A percentile compares a stretch with the other conserved stretches of the same genome.
Conservation (phyloP, 2,797 vertebrate species). For the Sparidentex hasta region DNA sequence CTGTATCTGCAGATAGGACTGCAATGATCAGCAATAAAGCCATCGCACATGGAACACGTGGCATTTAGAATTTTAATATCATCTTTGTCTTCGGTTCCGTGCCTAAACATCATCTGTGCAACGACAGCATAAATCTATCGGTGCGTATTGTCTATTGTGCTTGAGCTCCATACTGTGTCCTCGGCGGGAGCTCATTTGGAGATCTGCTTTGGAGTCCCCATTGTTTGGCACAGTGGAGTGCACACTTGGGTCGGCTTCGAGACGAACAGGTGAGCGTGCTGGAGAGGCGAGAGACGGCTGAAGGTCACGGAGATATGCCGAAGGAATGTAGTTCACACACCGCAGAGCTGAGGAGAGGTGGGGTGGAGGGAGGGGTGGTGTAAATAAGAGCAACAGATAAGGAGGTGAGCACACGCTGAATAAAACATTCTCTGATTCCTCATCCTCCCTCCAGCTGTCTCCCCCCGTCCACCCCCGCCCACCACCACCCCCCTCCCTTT, state of each 20-base stretch:
- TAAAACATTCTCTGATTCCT: conserved; percentile 63
- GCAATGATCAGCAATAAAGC: background rate
- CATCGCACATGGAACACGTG: background rate
- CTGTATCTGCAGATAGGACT: background rate
- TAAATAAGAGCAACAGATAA: conserved; percentile 57
- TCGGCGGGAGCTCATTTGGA: conserved; percentile 1
- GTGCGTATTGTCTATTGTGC: conserved; percentile 28
- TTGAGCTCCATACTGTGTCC: conserved; percentile 1
- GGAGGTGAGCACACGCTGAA: conserved; percentile 52
- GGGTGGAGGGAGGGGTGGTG: conserved; percentile 18
- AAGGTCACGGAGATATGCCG: conserved; percentile 60
- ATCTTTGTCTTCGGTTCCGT: background rate
- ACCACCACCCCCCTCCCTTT: background rate
- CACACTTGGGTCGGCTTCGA: background rate
- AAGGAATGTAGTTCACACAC: conserved; percentile 29
- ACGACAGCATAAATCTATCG: conserved; percentile 23
- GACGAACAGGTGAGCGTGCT: conserved; percentile 40
- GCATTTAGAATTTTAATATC: background rate
- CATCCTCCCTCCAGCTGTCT: background rate
- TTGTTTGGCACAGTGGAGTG: conserved; percentile 18
- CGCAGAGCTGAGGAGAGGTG: conserved; percentile 22
- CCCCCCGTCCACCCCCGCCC: background rate
- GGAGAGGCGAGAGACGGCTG: conserved; percentile 29
- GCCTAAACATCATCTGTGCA: background rate
- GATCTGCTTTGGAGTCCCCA: conserved; percentile 33